Percentiles rank a stretch among this genome's conserved stretches.
These are phyloP conservation scores for Cliona cf. orientalis DNA, from an alignment of 37 sponge, comb jelly and placozoan species.

Conservation along the genomic window DNA sequence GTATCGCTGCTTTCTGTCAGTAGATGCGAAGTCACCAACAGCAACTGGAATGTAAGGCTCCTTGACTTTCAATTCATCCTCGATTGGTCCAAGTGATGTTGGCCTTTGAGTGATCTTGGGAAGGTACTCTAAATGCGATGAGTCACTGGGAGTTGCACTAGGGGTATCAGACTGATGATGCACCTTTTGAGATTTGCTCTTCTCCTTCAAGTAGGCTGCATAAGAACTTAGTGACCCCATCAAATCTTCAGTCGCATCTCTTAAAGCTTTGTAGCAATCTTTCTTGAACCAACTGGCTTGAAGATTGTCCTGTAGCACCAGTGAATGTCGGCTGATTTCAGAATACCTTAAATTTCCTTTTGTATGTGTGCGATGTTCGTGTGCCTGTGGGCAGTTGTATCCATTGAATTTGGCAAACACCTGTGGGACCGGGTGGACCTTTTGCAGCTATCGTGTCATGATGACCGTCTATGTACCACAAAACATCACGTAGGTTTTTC, in stretches of 20 bases:
- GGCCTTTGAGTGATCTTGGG: neutral
- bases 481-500: constrained; percentile 1
- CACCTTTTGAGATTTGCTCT: neutral
- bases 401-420: constrained; percentile 8
- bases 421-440: neutral
- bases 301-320: neutral
- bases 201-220: neutral
- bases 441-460: constrained; percentile 11
- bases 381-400: constrained; percentile 6
- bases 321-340: neutral
- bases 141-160: neutral
- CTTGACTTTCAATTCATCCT: constrained; percentile 2
- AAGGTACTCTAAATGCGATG: neutral
- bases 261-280: neutral
- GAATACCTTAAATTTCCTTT: neutral
- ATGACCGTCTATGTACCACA: constrained; percentile 39
- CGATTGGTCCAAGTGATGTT: neutral
- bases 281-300: constrained; percentile 12
- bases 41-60: neutral
- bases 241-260: neutral
- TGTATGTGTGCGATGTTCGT: constrained; percentile 20
- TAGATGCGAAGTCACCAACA: constrained; percentile 1
- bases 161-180: neutral
- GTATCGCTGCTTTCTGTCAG: neutral
- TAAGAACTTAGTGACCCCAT: neutral